Evolutionary conservation across 2,888 invertebrate genomes (phyloP).

Genomic region (Drosophila putrida): DNA sequence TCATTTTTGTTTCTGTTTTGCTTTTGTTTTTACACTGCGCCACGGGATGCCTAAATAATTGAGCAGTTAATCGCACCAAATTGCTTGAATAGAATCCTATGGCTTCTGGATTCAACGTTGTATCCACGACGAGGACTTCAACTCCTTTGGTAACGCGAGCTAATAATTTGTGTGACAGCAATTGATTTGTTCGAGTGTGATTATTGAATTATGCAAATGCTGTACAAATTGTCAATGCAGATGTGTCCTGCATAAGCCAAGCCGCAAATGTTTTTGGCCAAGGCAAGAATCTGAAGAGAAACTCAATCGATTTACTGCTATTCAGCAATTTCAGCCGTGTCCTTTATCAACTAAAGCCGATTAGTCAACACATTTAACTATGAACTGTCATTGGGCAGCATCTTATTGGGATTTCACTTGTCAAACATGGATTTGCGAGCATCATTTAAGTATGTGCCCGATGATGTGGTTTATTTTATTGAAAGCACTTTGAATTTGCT

Average conservation of each 20-base stretch:
- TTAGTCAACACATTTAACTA: slow-evolving; percentile 54
- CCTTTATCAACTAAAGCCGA: slow-evolving; percentile 54
- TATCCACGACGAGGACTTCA: slow-evolving; percentile 21
- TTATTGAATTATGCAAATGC: slow-evolving; percentile 78
- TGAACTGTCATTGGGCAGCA: slow-evolving; percentile 23
- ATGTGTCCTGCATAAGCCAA: slow-evolving; percentile 44
- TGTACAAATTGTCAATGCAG: slow-evolving; percentile 63
- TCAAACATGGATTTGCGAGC: slow-evolving; percentile 45
- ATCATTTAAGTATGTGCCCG: slow-evolving; percentile 16
- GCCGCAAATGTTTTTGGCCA: slow-evolving; percentile 6
- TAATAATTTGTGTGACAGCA: slow-evolving; percentile 56
- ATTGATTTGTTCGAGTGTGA: slow-evolving; percentile 66
- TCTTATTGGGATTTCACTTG: slow-evolving; percentile 30
- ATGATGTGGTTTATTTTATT: slow-evolving; percentile 40
- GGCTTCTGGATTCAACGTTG: slow-evolving; percentile 9
- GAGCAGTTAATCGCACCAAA: slow-evolving; percentile 79
- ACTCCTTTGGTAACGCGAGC: slow-evolving; percentile 26
- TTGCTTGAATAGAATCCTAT: slow-evolving; percentile 71
- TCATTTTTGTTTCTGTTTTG: slow-evolving; percentile 3
- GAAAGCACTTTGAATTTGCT: slow-evolving; percentile 18
- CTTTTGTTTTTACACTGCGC: slow-evolving; percentile 14
- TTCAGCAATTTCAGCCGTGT: slow-evolving; percentile 47
- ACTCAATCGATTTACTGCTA: slow-evolving; percentile 69
- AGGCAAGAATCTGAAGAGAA: slow-evolving; percentile 56
- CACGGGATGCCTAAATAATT: slow-evolving; percentile 74